phyloP scores from a whole-genome alignment of 1,140 invertebrate genomes.

The Drepana arcuata region DNA sequence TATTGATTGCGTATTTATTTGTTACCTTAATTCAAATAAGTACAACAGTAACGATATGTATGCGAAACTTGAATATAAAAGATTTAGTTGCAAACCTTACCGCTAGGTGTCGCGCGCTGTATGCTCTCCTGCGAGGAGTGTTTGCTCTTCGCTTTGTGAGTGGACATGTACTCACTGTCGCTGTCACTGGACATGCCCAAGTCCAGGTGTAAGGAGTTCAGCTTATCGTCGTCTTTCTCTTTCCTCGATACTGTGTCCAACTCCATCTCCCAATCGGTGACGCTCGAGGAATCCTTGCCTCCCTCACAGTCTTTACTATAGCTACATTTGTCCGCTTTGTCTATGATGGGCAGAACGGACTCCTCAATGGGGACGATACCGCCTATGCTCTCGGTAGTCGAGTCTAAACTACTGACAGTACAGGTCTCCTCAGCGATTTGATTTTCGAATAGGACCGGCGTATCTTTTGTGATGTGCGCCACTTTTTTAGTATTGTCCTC shows the following conservation, averaged over 20 bases:
- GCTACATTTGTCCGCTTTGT: constrained; percentile 38
- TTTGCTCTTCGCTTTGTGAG: constrained; percentile 34
- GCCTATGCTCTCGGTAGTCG: constrained; percentile 46
- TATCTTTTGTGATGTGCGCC: constrained; percentile 69
- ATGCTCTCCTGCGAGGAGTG: constrained; percentile 39
- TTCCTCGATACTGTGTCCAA: constrained; percentile 69
- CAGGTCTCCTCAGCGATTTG: constrained; percentile 55
- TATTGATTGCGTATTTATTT: constrained; percentile 6
- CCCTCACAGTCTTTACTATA: constrained; percentile 39
- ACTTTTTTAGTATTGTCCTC: constrained; percentile 40
- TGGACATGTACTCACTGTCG: constrained; percentile 55
- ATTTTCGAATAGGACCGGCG: constrained; percentile 67
- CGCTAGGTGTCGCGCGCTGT: constrained; percentile 35
- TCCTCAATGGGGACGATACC: constrained; percentile 40
- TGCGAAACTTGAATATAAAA: constrained; percentile 4
- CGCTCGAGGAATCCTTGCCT: constrained; percentile 50
- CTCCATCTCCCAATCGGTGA: constrained; percentile 75
- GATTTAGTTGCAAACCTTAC: constrained; percentile 28
- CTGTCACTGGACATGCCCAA: constrained; percentile 70
- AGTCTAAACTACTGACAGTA: constrained; percentile 62
- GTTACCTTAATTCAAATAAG: too few species aligned
- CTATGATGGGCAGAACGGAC: constrained; percentile 26
- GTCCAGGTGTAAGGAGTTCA: constrained; percentile 60
- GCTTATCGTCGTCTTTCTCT: constrained; percentile 54
- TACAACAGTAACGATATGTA: too few species aligned